Evolutionary conservation across 1,140 invertebrate species (phyloP).

Genomic region (Trachymyrmex septentrionalis): DNA sequence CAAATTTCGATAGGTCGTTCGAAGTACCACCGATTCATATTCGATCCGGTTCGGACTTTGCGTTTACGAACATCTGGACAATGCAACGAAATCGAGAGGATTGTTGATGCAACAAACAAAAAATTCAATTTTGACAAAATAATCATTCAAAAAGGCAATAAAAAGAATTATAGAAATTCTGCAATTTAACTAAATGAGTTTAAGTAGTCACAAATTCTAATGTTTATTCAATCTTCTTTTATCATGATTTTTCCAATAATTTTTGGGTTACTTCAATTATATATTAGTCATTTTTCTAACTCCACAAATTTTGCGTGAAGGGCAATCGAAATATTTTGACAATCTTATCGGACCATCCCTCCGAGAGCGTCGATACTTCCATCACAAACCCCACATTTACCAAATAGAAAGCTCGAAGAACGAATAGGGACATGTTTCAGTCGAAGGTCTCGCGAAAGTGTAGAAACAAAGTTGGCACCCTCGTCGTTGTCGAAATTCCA

Average conservation of each 20-base stretch:
- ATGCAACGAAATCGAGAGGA: slow-evolving; percentile 17
- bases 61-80: slow-evolving; percentile 38
- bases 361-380: slow-evolving; percentile 21
- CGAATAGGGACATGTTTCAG: slow-evolving; percentile 21
- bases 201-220: background rate
- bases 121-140: slow-evolving; percentile 8
- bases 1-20: slow-evolving; percentile 61
- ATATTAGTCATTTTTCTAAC: background rate
- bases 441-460: slow-evolving; percentile 35
- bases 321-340: slow-evolving; percentile 22
- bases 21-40: slow-evolving; percentile 49
- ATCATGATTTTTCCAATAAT: background rate
- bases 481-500: slow-evolving; percentile 39
- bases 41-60: slow-evolving; percentile 11
- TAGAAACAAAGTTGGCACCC: slow-evolving; percentile 46
- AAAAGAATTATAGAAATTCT: background rate
- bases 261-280: background rate
- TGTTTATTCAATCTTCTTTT: background rate
- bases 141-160: background rate
- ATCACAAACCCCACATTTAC: slow-evolving; percentile 32
- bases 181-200: background rate
- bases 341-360: slow-evolving; percentile 23
- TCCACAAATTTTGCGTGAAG: background rate
- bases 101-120: slow-evolving; percentile 26
- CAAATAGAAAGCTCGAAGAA: background rate